phyloP scores from a whole-genome alignment of 2,797 vertebrate genomes.

The Chrosomus eos region DNA sequence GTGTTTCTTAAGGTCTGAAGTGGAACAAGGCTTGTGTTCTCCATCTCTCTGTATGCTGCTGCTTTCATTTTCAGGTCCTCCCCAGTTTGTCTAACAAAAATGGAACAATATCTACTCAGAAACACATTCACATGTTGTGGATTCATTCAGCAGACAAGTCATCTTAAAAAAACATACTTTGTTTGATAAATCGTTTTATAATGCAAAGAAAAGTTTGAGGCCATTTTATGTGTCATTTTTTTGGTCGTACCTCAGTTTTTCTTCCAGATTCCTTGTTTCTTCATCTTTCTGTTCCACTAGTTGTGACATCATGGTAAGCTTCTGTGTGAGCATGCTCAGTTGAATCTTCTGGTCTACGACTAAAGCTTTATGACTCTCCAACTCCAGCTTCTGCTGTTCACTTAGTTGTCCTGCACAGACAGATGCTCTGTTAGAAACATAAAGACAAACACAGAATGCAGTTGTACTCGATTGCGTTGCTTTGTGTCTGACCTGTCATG shows the following conservation, averaged over 20 bases:
- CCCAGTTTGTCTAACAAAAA: constrained; percentile 45
- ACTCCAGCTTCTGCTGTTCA: constrained; percentile 79
- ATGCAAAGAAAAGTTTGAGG: neutral
- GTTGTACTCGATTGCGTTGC: neutral
- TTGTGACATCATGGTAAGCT: constrained; percentile 63
- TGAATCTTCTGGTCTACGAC: constrained; percentile 69
- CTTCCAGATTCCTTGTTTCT: constrained; percentile 67
- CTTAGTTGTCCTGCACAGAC: constrained; percentile 74
- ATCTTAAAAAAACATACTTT: neutral
- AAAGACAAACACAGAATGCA: neutral
- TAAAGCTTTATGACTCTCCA: constrained; percentile 71
- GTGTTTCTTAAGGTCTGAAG: constrained; percentile 20
- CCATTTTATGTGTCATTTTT: neutral
- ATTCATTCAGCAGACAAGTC: neutral
- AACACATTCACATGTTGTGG: neutral
- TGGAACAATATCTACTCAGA: neutral
- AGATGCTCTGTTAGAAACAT: neutral
- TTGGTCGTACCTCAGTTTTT: constrained; percentile 72
- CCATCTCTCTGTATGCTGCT: neutral
- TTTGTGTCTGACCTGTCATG: constrained; percentile 72
- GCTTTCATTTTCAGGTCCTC: constrained; percentile 34
- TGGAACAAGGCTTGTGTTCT: neutral
- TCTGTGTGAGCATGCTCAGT: constrained; percentile 69
- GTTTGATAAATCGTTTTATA: neutral
- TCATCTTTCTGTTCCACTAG: constrained; percentile 73